Evolutionary conservation across 1,140 invertebrate genomes (phyloP), one percentile per base, ranked within the genome.

Genomic region (Neodiprion pinetum): DNA sequence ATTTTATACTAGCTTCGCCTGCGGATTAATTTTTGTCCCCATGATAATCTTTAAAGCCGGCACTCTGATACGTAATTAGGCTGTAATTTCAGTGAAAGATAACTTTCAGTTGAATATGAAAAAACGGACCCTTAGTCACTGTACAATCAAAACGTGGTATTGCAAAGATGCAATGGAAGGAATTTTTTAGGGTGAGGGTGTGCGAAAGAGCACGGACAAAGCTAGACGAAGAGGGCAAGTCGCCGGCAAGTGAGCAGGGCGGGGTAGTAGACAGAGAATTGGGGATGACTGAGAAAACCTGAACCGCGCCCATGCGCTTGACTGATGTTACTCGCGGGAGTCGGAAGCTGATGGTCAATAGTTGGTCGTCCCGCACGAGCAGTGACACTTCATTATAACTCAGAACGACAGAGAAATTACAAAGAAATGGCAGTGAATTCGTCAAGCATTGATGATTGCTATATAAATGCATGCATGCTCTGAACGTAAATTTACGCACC

Each of bases 281-380:
- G 53, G n/a, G 53, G n/a, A 61, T 61, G 53, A 61, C 53, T 61
- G 53, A 61, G 53, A 75, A 78, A 77, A 72, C 74, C 74, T 47
- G 78, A 85, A 85, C 82, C 83, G 84, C 83, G 78, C 81, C 84
- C 81, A 83, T 84, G 77, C 80, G 82, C 82, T 86, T 77, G 76
- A 70, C 69, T 61, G 50, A n/a, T 66, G 66, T 74, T 67, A 75
- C 73, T 23, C 50, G 40, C 76, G 80, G 77, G 76, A 77, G 76
- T 77, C 75, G 70, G 65, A 68, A 72, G 72, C 76, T 74, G 76
- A 81, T 82, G 80, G 81, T 82, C 80, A 82, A 83, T 83, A 83
- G 80, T 80, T 77, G 71, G 69, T 67, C 76, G 68, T 75, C 48
- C 70, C 48, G n/a, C 17, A n/a, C 70, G 17, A 69, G 3, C 40